Conservation (phyloP, 2,888 invertebrate species). For the Cephus spinipes region DNA sequence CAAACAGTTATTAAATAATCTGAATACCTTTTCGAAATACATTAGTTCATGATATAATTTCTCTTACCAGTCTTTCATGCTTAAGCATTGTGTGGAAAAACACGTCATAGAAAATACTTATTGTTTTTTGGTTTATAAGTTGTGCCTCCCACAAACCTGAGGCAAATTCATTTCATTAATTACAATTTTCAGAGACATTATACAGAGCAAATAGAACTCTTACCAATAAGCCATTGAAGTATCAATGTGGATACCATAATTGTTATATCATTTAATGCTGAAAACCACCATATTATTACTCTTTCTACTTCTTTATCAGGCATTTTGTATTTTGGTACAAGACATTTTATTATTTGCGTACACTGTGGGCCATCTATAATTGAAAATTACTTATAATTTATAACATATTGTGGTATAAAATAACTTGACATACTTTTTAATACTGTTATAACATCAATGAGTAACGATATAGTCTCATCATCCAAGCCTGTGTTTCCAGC, state of each 20-base stretch:
- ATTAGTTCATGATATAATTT: not conserved
- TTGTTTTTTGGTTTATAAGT: slow-evolving; percentile 45
- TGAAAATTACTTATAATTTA: slow-evolving; percentile 5
- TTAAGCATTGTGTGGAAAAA: slow-evolving; percentile 52
- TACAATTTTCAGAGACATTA: not conserved
- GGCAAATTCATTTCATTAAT: not conserved
- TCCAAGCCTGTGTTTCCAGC: slow-evolving; percentile 43
- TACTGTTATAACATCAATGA: slow-evolving; percentile 39
- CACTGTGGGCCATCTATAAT: slow-evolving; percentile 38
- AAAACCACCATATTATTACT: slow-evolving; percentile 48
- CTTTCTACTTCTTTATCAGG: slow-evolving; percentile 35
- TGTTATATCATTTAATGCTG: slow-evolving; percentile 34
- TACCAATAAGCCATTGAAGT: slow-evolving; percentile 52
- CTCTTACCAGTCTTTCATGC: slow-evolving; percentile 47
- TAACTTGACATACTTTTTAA: not conserved
- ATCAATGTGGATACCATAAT: slow-evolving; percentile 41
- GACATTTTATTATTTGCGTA: slow-evolving; percentile 51
- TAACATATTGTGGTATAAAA: not conserved
- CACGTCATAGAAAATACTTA: slow-evolving; percentile 54
- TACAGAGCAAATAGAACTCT: not conserved
- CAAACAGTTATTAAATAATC: not conserved
- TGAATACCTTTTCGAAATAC: not conserved
- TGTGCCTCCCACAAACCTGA: slow-evolving; percentile 53
- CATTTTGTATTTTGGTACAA: slow-evolving; percentile 49
- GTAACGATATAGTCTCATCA: slow-evolving; percentile 33